Evolutionary conservation across 2,797 vertebrate genomes (phyloP).

Genomic region (Pristis pectinata): DNA sequence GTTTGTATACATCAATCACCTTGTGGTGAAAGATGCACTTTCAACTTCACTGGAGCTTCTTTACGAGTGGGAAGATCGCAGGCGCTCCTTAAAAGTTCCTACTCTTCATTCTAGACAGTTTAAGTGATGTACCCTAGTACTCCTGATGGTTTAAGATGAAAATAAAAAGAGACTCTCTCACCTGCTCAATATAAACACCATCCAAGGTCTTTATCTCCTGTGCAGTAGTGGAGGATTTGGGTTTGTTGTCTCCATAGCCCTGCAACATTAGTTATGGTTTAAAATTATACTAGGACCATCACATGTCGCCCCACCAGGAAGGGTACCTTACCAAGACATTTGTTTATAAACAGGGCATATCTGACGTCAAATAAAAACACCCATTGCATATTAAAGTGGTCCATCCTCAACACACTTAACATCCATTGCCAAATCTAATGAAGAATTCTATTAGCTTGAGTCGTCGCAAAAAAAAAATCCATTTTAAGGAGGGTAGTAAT

Average conservation of each 20-base stretch:
- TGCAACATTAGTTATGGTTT: conserved; percentile 45
- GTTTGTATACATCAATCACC: not conserved
- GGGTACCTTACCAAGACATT: not conserved
- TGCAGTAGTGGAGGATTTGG: conserved; percentile 88
- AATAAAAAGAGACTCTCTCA: conserved; percentile 46
- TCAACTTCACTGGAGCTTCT: not conserved
- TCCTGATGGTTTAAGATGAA: too few species aligned
- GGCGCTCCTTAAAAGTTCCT: fast-evolving
- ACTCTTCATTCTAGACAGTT: fast-evolving
- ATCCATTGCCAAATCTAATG: not conserved
- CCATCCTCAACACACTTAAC: too few species aligned
- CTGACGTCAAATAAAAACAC: not conserved
- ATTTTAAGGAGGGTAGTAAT: not conserved
- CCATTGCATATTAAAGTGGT: not conserved
- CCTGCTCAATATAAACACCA: conserved; percentile 83
- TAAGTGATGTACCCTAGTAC: fast-evolving
- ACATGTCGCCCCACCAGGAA: not conserved
- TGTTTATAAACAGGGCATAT: not conserved
- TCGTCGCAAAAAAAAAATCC: not conserved
- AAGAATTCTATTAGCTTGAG: not conserved
- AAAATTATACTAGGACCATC: not conserved
- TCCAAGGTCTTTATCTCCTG: conserved; percentile 94
- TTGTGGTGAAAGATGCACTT: not conserved
- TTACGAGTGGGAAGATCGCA: not conserved
- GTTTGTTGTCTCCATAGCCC: conserved; percentile 94